A percentile compares a stretch with the other conserved stretches of the same genome.
Evolutionary conservation across 2,113 vertebrate genomes (phyloP).

Genomic region (Brevimyrus niger): DNA sequence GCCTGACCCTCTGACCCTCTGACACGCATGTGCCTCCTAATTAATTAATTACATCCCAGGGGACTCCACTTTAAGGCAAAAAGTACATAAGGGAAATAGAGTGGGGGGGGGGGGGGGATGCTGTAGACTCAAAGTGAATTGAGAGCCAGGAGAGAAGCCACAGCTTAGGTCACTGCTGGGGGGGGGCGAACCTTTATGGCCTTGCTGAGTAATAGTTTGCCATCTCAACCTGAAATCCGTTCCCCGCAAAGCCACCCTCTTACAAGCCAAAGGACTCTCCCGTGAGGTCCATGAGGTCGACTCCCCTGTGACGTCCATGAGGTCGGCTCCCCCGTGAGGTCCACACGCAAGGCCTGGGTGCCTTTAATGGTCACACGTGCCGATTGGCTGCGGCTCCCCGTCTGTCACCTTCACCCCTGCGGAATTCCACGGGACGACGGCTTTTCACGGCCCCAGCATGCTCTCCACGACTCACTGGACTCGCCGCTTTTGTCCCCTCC

Average conservation of each 20-base stretch:
- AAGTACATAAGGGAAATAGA: background rate
- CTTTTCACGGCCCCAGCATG: background rate
- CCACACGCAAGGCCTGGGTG: too few species aligned
- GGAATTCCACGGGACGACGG: background rate
- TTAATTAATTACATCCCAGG: conserved; percentile 23
- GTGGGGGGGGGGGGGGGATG: background rate
- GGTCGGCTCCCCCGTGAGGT: background rate
- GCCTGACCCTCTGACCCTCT: conserved; percentile 15
- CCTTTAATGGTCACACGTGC: background rate
- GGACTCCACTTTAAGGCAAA: conserved; percentile 8
- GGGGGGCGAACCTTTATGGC: background rate
- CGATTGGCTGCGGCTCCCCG: background rate
- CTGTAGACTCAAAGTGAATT: background rate
- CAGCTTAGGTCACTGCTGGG: background rate
- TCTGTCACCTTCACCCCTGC: background rate
- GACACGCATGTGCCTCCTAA: conserved; percentile 5
- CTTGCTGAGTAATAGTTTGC: background rate
- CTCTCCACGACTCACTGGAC: background rate
- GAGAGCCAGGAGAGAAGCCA: background rate
- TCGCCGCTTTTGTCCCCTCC: background rate
- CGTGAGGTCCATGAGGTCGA: too few species aligned
- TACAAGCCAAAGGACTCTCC: background rate
- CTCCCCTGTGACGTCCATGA: background rate
- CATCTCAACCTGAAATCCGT: background rate
- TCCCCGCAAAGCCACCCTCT: background rate